phyloP scores from a whole-genome alignment of 2,888 invertebrate species.

The Ochropleura plecta region DNA sequence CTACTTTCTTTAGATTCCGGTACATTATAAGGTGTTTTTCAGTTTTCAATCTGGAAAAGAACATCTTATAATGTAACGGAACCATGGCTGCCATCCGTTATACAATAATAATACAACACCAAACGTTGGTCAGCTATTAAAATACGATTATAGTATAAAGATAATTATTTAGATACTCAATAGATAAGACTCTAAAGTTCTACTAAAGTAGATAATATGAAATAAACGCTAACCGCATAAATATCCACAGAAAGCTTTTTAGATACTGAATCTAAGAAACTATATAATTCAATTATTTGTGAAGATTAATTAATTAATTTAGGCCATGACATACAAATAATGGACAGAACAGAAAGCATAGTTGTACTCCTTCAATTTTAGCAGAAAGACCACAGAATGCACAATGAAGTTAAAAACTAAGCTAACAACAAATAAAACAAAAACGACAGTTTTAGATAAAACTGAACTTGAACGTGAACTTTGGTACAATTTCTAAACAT shows the following conservation, averaged over 20 bases:
- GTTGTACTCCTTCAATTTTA: neutral
- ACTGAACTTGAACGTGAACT: no score
- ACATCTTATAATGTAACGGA: neutral
- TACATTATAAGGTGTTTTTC: no score
- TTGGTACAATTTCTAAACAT: neutral
- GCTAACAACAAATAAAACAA: neutral
- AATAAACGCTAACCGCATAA: neutral
- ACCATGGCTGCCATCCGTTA: neutral
- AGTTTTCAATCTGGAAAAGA: neutral
- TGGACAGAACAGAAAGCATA: neutral
- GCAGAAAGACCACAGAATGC: neutral
- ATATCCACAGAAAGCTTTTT: neutral
- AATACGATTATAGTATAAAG: neutral
- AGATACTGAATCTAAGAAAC: neutral
- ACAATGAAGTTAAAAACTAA: neutral
- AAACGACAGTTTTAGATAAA: neutral
- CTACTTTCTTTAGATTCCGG: neutral
- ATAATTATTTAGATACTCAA: slow-evolving; percentile 3
- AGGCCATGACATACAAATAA: neutral
- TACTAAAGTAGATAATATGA: neutral
- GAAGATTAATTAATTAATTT: neutral
- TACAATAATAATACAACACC: neutral
- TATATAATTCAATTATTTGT: neutral
- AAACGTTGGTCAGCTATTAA: neutral
- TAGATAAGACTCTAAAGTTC: neutral